A percentile compares a stretch with the other conserved stretches of the same genome.
Conservation (phyloP, 1,140 invertebrate species). For the Ectropis grisescens region DNA sequence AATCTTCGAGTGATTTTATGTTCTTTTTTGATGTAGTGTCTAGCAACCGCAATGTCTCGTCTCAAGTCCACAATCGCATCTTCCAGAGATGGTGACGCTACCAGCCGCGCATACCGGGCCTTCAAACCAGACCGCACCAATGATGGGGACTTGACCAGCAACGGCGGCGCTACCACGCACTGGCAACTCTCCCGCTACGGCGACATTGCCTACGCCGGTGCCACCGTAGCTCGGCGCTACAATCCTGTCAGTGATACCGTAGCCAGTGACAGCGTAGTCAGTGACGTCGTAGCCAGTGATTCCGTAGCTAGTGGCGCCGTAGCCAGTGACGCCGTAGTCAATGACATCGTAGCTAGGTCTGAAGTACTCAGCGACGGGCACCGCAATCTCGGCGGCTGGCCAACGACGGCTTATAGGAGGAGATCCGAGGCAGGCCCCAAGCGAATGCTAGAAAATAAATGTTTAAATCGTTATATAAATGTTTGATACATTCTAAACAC, state of each 20-base stretch:
- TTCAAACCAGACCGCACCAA: conserved; percentile 14
- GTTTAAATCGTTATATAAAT: too few relatives aligned
- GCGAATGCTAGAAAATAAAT: too few relatives aligned
- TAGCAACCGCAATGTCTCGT: conserved; percentile 6
- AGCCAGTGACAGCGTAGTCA: conserved; percentile 1
- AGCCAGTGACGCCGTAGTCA: background rate
- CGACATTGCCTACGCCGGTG: conserved; percentile 6
- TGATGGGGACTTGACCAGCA: too few relatives aligned
- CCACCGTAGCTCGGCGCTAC: conserved; percentile 7
- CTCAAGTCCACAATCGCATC: conserved; percentile 13
- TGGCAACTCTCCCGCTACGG: conserved; percentile 10
- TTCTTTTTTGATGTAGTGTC: too few relatives aligned
- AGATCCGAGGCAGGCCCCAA: too few relatives aligned
- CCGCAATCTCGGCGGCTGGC: too few relatives aligned
- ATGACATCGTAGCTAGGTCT: background rate
- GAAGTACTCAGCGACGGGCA: too few relatives aligned
- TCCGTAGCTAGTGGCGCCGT: background rate
- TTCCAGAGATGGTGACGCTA: conserved; percentile 13
- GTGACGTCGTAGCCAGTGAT: conserved; percentile 4
- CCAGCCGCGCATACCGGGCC: conserved; percentile 12
- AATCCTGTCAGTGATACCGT: background rate
- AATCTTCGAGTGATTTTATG: too few relatives aligned
- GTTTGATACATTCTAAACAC: too few relatives aligned
- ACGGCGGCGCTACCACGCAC: conserved; percentile 12
- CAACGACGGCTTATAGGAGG: too few relatives aligned